Percentiles rank a stretch among this genome's conserved stretches.
Conservation (phyloP, 2,797 vertebrate genomes). For the Pteronotus mesoamericanus region DNA sequence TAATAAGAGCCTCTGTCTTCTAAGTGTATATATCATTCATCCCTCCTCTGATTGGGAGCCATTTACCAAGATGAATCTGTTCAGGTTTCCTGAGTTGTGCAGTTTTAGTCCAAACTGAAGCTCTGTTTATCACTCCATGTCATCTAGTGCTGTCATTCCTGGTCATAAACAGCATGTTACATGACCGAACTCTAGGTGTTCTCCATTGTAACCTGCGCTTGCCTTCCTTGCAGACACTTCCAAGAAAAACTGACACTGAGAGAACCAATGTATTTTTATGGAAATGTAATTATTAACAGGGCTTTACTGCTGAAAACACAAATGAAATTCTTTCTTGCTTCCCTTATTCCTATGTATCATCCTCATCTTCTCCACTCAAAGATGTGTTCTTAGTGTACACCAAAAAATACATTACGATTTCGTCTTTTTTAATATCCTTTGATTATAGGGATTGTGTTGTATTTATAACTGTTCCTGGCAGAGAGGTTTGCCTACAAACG, state of each 20-base stretch:
- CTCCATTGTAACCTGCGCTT: neutral
- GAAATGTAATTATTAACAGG: neutral
- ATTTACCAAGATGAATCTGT: neutral
- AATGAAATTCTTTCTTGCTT: neutral
- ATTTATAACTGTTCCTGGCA: slow-evolving; percentile 19
- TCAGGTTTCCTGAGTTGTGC: neutral
- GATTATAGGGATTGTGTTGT: neutral
- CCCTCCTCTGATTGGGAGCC: neutral
- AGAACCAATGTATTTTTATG: neutral
- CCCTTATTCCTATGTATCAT: neutral
- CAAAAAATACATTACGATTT: neutral
- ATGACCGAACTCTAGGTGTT: neutral
- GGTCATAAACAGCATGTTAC: neutral
- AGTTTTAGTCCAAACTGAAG: neutral
- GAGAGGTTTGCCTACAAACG: neutral
- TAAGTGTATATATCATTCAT: too few species aligned
- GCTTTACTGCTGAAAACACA: slow-evolving; percentile 24
- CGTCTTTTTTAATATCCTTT: neutral
- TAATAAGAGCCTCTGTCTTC: neutral
- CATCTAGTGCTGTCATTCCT: neutral
- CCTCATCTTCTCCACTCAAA: neutral
- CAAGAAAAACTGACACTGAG: slow-evolving; percentile 3
- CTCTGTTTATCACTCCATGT: neutral
- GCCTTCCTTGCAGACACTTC: neutral
- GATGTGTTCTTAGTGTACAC: neutral